Percentiles rank a stretch among this genome's conserved stretches.
phyloP scores from a whole-genome alignment of 2,888 invertebrate species.

The Reticulitermes lucifugus region DNA sequence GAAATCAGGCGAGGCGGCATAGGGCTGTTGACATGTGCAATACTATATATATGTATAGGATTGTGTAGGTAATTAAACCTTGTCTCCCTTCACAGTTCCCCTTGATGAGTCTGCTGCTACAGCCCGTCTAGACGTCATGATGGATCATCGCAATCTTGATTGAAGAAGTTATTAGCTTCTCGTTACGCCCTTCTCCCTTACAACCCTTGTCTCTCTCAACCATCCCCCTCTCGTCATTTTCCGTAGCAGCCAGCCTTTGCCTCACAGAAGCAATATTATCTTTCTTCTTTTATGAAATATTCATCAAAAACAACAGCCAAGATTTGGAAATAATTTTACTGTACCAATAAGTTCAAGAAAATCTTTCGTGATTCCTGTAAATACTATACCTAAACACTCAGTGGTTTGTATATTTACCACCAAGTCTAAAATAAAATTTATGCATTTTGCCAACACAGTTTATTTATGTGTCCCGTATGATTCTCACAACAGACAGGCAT shows the following conservation, averaged over 20 bases:
- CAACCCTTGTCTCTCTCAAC: constrained; percentile 21
- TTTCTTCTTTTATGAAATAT: constrained; percentile 20
- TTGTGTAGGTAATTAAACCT: constrained; percentile 34
- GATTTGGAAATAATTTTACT: too few relatives aligned
- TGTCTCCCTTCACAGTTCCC: constrained; percentile 34
- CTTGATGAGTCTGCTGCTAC: constrained; percentile 27
- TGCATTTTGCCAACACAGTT: too few relatives aligned
- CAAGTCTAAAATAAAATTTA: too few relatives aligned
- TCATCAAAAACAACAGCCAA: not conserved
- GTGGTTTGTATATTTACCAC: too few relatives aligned
- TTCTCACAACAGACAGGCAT: too few relatives aligned
- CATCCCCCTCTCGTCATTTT: constrained; percentile 28
- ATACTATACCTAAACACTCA: too few relatives aligned
- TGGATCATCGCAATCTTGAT: constrained; percentile 43
- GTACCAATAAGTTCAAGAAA: too few relatives aligned
- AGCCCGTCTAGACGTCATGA: constrained; percentile 38
- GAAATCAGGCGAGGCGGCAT: not conserved
- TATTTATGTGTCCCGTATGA: too few relatives aligned
- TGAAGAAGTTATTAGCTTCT: constrained; percentile 44
- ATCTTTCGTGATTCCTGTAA: too few relatives aligned
- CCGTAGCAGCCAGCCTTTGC: not conserved
- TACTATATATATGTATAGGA: not conserved
- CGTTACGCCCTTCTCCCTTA: constrained; percentile 33
- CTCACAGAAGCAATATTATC: not conserved
- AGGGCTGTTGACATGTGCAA: constrained; percentile 3